A percentile compares a stretch with the other conserved stretches of the same genome.
phyloP scores from a whole-genome alignment of 2,797 vertebrate species.

The Danionella dracula region DNA sequence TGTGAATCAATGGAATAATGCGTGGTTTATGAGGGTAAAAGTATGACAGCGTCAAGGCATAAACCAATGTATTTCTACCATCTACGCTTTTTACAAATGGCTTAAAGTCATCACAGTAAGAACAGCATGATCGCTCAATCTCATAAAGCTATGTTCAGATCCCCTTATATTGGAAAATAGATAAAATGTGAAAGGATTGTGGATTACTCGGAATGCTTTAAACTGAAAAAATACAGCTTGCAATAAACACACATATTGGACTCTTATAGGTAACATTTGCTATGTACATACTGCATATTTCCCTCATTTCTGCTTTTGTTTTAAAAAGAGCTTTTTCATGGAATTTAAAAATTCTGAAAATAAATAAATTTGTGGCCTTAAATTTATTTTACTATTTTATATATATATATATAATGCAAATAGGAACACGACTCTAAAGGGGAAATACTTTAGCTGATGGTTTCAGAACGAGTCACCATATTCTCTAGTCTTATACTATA shows the following conservation, averaged over 20 bases:
- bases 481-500: constrained; percentile 56
- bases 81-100: constrained; percentile 49
- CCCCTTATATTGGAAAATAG: constrained; percentile 50
- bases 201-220: constrained; percentile 61
- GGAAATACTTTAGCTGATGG: constrained; percentile 46
- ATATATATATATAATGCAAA: constrained; percentile 44
- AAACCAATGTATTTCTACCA: constrained; percentile 43
- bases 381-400: constrained; percentile 63
- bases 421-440: constrained; percentile 58
- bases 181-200: constrained; percentile 54
- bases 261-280: constrained; percentile 43
- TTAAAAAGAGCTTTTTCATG: constrained; percentile 68
- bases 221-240: constrained; percentile 53
- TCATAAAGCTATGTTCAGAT: constrained; percentile 35
- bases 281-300: constrained; percentile 60
- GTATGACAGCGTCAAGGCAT: constrained; percentile 50
- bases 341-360: constrained; percentile 78
- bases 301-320: constrained; percentile 67
- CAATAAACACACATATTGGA: constrained; percentile 35
- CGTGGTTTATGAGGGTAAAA: constrained; percentile 8
- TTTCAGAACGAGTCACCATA: constrained; percentile 53
- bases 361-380: constrained; percentile 78
- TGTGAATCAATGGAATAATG: background rate
- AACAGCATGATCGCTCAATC: constrained; percentile 28
- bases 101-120: constrained; percentile 48